Conservation (phyloP, 1,140 invertebrate genomes). For the Paraescarpia echinospica region DNA sequence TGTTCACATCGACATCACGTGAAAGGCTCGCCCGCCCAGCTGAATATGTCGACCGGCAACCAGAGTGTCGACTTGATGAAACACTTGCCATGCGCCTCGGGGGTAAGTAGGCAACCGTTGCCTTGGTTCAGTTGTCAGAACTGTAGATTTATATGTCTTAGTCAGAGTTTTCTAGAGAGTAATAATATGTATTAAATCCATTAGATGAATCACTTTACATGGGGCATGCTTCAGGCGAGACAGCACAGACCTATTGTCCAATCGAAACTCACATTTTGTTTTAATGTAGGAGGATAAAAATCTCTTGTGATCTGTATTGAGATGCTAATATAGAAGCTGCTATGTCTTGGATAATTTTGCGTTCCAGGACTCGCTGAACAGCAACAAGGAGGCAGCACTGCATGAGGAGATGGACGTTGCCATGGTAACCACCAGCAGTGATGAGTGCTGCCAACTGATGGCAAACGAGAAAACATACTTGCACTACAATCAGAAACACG, state of each 20-base stretch:
- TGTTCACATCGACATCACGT: not conserved
- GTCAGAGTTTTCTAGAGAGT: not conserved
- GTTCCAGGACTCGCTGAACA: not conserved
- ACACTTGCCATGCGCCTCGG: not conserved
- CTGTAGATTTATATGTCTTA: not conserved
- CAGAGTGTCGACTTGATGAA: not conserved
- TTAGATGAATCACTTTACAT: not conserved
- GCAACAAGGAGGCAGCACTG: constrained; percentile 19
- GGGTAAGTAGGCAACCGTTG: not conserved
- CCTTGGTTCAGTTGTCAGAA: not conserved
- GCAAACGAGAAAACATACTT: constrained; percentile 7
- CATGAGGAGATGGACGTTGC: constrained; percentile 31
- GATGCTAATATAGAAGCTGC: not conserved
- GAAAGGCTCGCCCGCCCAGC: not conserved
- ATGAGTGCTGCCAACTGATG: not conserved
- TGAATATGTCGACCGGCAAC: not conserved
- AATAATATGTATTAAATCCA: not conserved
- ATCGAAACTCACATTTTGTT: not conserved
- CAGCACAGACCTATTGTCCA: no score
- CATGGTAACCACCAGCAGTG: not conserved
- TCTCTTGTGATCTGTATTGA: not conserved
- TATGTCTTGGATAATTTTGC: not conserved
- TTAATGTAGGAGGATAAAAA: not conserved
- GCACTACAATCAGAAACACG: constrained; percentile 10
- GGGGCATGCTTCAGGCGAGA: no score